These are phyloP conservation scores for Drosophila rubida DNA, from an alignment of 2,888 invertebrate genomes.

Conservation along the genomic window DNA sequence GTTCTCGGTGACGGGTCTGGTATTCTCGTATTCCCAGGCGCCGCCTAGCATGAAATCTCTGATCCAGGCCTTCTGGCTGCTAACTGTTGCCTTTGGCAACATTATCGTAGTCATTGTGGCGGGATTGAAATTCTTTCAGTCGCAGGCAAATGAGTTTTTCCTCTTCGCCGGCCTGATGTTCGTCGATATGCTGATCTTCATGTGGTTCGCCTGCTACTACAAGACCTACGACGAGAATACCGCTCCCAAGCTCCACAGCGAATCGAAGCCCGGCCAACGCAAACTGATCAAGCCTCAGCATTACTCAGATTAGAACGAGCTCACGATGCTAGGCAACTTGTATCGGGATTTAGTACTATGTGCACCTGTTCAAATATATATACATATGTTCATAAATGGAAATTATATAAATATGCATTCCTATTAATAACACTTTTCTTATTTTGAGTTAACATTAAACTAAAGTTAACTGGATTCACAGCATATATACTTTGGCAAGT, in stretches of 20 bases:
- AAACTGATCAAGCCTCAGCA: background rate
- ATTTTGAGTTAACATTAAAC: no score
- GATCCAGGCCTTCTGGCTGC: slow-evolving; percentile 94
- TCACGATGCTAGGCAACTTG: background rate
- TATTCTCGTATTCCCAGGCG: slow-evolving; percentile 89
- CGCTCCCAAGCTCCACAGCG: background rate
- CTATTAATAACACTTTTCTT: background rate
- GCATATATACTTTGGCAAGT: no score
- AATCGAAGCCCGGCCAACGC: background rate
- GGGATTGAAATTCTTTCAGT: slow-evolving; percentile 90
- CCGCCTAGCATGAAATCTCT: slow-evolving; percentile 95
- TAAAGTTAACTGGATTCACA: no score
- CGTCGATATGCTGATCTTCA: slow-evolving; percentile 92
- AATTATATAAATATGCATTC: background rate
- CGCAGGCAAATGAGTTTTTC: slow-evolving; percentile 94
- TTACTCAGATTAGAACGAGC: background rate
- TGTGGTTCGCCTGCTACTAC: slow-evolving; percentile 91
- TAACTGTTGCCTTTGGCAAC: slow-evolving; percentile 97
- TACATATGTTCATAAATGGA: background rate
- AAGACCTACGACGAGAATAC: slow-evolving; percentile 82
- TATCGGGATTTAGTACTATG: background rate
- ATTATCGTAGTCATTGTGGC: slow-evolving; percentile 95
- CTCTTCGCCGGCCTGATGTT: slow-evolving; percentile 95
- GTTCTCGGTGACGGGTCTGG: slow-evolving; percentile 89
- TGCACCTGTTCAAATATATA: background rate